phyloP scores from a whole-genome alignment of 2,888 invertebrate species.

The Drosophila neotestacea region DNA sequence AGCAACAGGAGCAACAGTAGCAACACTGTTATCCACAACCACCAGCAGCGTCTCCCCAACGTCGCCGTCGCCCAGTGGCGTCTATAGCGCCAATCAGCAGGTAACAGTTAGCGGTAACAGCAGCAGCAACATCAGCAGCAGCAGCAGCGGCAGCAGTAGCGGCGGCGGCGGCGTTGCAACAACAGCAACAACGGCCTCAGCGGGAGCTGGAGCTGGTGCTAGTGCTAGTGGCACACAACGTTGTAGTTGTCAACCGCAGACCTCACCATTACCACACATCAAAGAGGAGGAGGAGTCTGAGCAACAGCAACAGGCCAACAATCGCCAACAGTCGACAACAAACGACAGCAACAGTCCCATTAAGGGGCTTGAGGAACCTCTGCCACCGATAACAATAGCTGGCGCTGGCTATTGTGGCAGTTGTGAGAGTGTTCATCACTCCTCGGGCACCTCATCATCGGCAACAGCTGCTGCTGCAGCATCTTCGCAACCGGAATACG shows the following conservation, averaged over 20 bases:
- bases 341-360: constrained; percentile 22
- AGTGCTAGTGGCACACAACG: constrained; percentile 48
- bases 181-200: constrained; percentile 44
- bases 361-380: constrained; percentile 35
- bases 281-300: constrained; percentile 91
- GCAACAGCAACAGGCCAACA: constrained; percentile 75
- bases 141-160: constrained; percentile 27
- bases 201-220: constrained; percentile 11
- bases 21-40: constrained; percentile 43
- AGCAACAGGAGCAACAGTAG: constrained; percentile 30
- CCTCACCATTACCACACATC: constrained; percentile 92
- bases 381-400: constrained; percentile 56
- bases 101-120: constrained; percentile 22
- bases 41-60: constrained; percentile 48
- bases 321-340: constrained; percentile 13
- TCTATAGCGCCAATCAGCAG: constrained; percentile 48
- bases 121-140: constrained; percentile 27
- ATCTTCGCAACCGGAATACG: constrained; percentile 41
- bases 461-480: constrained; percentile 41
- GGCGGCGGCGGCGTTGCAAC: constrained; percentile 84
- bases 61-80: constrained; percentile 59
- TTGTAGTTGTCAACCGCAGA: constrained; percentile 87
- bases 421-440: constrained; percentile 82
- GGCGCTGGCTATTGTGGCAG: constrained; percentile 75
- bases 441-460: constrained; percentile 72